Percentiles rank a stretch among this genome's conserved stretches.
Evolutionary conservation across 2,888 invertebrate species (phyloP).

Genomic region (Athalia circularis): DNA sequence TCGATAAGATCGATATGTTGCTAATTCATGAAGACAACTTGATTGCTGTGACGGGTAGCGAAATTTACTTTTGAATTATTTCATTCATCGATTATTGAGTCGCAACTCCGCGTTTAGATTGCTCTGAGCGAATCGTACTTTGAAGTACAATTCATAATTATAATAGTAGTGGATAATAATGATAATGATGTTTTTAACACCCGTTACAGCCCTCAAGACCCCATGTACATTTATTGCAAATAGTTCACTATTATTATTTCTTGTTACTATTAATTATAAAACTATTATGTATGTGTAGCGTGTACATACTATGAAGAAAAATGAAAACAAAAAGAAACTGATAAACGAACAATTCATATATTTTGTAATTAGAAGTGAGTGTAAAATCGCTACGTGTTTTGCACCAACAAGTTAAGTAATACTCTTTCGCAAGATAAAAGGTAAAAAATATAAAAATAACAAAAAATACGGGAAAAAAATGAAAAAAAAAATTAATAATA

Average conservation of each 20-base stretch:
- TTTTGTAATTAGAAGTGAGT: constrained; percentile 59
- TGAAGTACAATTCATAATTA: background rate
- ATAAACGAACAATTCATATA: constrained; percentile 56
- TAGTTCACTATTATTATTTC: constrained; percentile 37
- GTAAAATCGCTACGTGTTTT: constrained; percentile 51
- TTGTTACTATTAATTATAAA: constrained; percentile 53
- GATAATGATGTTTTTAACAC: constrained; percentile 3
- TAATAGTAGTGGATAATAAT: constrained; percentile 13
- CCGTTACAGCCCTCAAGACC: constrained; percentile 58
- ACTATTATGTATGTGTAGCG: constrained; percentile 60
- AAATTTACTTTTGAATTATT: background rate
- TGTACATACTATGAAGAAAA: constrained; percentile 56
- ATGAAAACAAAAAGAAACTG: constrained; percentile 49
- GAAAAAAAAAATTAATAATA: constrained; percentile 8
- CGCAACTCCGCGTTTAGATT: background rate
- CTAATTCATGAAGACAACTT: constrained; percentile 25
- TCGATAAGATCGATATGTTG: constrained; percentile 14
- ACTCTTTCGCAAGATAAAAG: constrained; percentile 49
- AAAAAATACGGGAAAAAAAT: background rate
- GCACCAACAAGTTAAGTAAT: constrained; percentile 48
- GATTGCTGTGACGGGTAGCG: constrained; percentile 14
- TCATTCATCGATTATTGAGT: constrained; percentile 3
- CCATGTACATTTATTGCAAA: constrained; percentile 55
- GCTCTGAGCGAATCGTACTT: background rate
- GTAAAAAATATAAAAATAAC: constrained; percentile 10